Evolutionary conservation across 1,140 invertebrate species (phyloP), one percentile per base, ranked within the genome.

Genomic region (Aphaenogaster floridana): DNA sequence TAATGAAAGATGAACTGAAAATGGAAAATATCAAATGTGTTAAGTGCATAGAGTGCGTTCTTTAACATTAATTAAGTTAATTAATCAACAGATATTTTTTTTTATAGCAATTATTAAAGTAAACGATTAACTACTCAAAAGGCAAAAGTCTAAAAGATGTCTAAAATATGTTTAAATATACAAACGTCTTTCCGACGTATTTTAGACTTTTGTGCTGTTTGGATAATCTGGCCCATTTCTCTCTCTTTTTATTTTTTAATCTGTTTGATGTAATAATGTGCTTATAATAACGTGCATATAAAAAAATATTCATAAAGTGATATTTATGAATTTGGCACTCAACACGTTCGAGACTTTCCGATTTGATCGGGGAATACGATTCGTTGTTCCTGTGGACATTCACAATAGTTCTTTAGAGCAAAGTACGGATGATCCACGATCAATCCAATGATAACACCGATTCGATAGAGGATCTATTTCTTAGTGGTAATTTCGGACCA

Each of bases 381-480:
- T 81, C 6, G 45, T 74, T 39, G 68, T 48, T 61, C 13, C 7
- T 61, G 15, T 17, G 11, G 9, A 45, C 28, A 21, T 36, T 59
- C 36, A 54, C 52, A 71, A 48, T 17, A n/a, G 42, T 48, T 15
- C 11, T 13, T 72, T 72, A 48, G 42, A 48, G 21, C 15, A 68
- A 69, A 69, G 48, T 57, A 74, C 36, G 6, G 17, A 59, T 4
- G 21, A 71, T 59, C 3, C 21, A 13, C 17, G 77, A 86, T 95
- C 95, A 97, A 94, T 97, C 97, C 93, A 98, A 91, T 57, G 97
- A 97, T 87, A 97, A 92, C 87, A 97, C 95, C 77, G 97, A 97
- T 94, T 97, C 97, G 89, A 97, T 95, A 89, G 97, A 97, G 81
- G 95, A 96, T 92, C 96, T 94, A 91, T 96, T 96, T 85, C 95